Evolutionary conservation across 2,797 vertebrate species (phyloP).

Genomic region (Pipistrellus pygmaeus): DNA sequence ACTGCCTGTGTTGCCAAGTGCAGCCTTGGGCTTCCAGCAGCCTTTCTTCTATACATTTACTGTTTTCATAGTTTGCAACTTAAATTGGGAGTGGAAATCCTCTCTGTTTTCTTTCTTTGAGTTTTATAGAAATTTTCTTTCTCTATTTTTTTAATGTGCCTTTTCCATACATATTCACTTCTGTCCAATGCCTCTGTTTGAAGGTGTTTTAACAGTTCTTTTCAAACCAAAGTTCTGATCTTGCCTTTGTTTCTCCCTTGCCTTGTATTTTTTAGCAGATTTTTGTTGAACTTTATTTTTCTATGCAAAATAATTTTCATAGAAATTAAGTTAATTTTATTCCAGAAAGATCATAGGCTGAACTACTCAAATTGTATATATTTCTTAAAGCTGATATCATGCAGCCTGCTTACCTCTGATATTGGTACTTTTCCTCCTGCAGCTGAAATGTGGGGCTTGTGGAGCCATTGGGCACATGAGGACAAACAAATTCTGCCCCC

Average conservation of each 20-base stretch:
- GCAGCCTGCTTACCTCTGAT: constrained; percentile 49
- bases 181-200: constrained; percentile 4
- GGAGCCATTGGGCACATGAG: constrained; percentile 99
- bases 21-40: background rate
- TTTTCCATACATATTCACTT: background rate
- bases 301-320: background rate
- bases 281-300: background rate
- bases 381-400: constrained; percentile 27
- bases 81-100: background rate
- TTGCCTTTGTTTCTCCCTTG: constrained; percentile 37
- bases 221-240: constrained; percentile 35
- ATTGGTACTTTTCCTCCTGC: constrained; percentile 70
- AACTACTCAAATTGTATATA: background rate
- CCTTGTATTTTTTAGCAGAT: background rate
- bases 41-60: constrained; percentile 9
- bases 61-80: constrained; percentile 32
- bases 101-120: background rate
- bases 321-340: background rate
- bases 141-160: constrained; percentile 16
- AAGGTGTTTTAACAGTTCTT: background rate
- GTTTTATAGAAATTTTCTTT: constrained; percentile 31
- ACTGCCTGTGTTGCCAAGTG: background rate
- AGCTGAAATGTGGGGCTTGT: constrained; percentile 99
- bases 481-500: constrained; percentile 99
- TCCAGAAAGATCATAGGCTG: background rate